Evolutionary conservation across 2,797 vertebrate genomes (phyloP).

Genomic region (Clarias laeviceps): DNA sequence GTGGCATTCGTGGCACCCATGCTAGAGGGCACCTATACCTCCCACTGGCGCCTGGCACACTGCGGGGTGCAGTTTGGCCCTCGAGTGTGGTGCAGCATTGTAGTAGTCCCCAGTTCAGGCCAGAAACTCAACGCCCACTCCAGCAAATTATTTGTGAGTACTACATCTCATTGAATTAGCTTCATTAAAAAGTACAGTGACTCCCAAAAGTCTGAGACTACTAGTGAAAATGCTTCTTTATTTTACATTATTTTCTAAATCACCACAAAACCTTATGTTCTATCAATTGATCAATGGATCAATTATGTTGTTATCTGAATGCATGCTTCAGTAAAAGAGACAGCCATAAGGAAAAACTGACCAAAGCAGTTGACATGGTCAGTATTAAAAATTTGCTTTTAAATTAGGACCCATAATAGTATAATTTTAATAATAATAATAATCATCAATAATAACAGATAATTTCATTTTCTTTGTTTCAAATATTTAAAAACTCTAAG

Average conservation of each 20-base stretch:
- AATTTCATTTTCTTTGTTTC: background rate
- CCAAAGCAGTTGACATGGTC: background rate
- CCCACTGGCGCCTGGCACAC: slow-evolving; percentile 97
- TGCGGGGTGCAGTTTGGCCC: slow-evolving; percentile 94
- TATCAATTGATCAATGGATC: no score
- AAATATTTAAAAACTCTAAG: no score
- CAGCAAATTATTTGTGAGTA: slow-evolving; percentile 81
- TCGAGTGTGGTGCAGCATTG: slow-evolving; percentile 96
- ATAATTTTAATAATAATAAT: no score
- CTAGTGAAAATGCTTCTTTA: background rate
- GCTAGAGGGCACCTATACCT: slow-evolving; percentile 94
- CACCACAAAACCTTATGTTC: background rate
- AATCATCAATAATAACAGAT: no score
- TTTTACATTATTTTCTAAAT: background rate
- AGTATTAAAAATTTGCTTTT: background rate
- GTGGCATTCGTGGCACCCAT: slow-evolving; percentile 91
- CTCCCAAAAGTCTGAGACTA: background rate
- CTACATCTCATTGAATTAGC: background rate
- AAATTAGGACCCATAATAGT: background rate
- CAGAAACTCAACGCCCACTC: slow-evolving; percentile 63
- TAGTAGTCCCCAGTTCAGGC: slow-evolving; percentile 82
- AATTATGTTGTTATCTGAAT: background rate
- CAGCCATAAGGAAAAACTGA: background rate
- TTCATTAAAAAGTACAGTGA: background rate
- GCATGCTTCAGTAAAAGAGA: background rate